A percentile compares a stretch with the other conserved stretches of the same genome.
phyloP scores from a whole-genome alignment of 2,113 vertebrate species.

The Morone chrysops region DNA sequence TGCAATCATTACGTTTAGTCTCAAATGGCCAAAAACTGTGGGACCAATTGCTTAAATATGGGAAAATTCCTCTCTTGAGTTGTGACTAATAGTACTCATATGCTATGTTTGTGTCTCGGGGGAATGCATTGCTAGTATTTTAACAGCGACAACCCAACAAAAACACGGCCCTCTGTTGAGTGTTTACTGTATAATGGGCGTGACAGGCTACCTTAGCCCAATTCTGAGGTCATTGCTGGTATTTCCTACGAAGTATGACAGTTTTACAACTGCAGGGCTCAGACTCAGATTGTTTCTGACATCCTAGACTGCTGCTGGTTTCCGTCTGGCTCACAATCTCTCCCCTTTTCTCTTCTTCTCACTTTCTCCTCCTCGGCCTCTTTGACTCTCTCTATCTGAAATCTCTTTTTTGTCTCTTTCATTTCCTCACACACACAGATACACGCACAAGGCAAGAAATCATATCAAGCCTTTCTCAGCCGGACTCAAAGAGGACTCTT shows the following conservation, averaged over 20 bases:
- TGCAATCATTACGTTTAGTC: conserved; percentile 62
- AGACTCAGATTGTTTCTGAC: conserved; percentile 67
- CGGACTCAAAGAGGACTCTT: conserved; percentile 59
- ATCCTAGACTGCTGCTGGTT: conserved; percentile 61
- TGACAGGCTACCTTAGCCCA: conserved; percentile 67
- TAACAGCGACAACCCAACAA: conserved; percentile 64
- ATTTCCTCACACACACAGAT: conserved; percentile 30
- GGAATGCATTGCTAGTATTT: conserved; percentile 63
- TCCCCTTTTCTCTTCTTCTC: conserved; percentile 23
- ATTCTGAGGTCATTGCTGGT: conserved; percentile 67
- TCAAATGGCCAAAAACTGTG: conserved; percentile 52
- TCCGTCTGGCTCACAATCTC: conserved; percentile 42
- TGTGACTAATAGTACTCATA: conserved; percentile 63
- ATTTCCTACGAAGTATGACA: conserved; percentile 73
- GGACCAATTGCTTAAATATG: conserved; percentile 67
- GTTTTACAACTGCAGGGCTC: conserved; percentile 65
- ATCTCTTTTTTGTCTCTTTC: conserved; percentile 38
- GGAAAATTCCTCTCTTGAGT: conserved; percentile 67
- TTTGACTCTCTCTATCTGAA: conserved; percentile 34
- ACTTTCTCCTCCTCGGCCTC: conserved; percentile 43
- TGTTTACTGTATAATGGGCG: conserved; percentile 72
- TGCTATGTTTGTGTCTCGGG: conserved; percentile 52
- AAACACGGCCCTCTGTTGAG: conserved; percentile 66
- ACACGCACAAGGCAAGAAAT: conserved; percentile 39
- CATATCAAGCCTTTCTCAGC: conserved; percentile 55